These are phyloP conservation scores for Medauroidea extradentata DNA, from an alignment of 1,140 invertebrate genomes.

Conservation along the genomic window DNA sequence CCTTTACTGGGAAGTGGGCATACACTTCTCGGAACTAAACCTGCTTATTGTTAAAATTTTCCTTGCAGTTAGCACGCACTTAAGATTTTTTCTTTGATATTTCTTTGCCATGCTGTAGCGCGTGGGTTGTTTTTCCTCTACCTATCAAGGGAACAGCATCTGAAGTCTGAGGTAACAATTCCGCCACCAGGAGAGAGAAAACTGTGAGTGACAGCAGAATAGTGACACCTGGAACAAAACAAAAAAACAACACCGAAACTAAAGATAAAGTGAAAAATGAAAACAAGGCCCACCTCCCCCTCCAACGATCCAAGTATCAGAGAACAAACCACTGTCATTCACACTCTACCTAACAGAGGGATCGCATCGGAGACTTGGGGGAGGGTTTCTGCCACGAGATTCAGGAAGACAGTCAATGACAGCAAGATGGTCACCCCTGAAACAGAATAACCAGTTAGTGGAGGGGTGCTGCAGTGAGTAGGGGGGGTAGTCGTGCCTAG, in stretches of 20 bases:
- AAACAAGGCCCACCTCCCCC: slow-evolving; percentile 22
- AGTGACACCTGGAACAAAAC: slow-evolving; percentile 90
- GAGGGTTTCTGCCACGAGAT: slow-evolving; percentile 92
- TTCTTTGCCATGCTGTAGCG: neutral
- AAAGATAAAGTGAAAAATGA: slow-evolving; percentile 5
- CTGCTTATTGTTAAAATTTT: neutral
- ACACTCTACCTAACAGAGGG: slow-evolving; percentile 79
- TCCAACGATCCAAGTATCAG: slow-evolving; percentile 43
- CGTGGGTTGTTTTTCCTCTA: slow-evolving; percentile 36
- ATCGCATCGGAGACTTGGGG: slow-evolving; percentile 93
- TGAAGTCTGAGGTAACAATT: slow-evolving; percentile 95
- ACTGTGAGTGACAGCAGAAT: slow-evolving; percentile 99
- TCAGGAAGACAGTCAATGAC: slow-evolving; percentile 98
- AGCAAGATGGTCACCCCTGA: slow-evolving; percentile 99
- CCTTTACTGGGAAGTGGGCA: too few relatives aligned
- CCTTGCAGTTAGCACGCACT: too few relatives aligned
- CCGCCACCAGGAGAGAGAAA: slow-evolving; percentile 95
- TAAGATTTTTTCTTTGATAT: slow-evolving; percentile 2
- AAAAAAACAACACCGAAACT: slow-evolving; percentile 2
- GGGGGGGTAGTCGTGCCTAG: too few relatives aligned
- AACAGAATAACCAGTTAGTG: slow-evolving; percentile 45
- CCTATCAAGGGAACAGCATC: slow-evolving; percentile 97
- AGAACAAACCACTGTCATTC: slow-evolving; percentile 15
- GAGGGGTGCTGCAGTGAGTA: neutral
- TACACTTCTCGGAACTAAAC: too few relatives aligned